Evolutionary conservation across 2,113 vertebrate genomes (phyloP).

Genomic region (Periophthalmodon schlosseri): DNA sequence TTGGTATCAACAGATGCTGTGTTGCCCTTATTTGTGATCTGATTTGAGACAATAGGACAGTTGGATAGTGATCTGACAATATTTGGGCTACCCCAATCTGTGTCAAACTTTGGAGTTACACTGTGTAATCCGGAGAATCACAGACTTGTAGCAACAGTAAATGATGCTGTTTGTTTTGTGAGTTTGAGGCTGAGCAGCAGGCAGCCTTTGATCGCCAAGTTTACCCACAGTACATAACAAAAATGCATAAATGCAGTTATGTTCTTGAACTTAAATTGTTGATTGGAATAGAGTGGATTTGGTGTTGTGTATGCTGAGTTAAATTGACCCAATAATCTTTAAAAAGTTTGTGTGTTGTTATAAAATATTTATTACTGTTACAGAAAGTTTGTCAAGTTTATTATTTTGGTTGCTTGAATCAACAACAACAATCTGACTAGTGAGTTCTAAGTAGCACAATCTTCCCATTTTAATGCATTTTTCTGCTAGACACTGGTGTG

Average conservation of each 20-base stretch:
- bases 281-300: neutral
- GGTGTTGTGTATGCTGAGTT: neutral
- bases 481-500: slow-evolving; percentile 53
- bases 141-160: slow-evolving; percentile 25
- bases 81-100: slow-evolving; percentile 42
- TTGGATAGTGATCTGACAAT: slow-evolving; percentile 47
- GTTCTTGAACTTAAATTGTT: neutral
- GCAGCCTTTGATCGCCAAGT: slow-evolving; percentile 27
- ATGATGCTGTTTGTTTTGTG: slow-evolving; percentile 24
- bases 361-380: neutral
- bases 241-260: neutral
- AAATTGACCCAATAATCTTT: neutral
- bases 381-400: slow-evolving; percentile 31
- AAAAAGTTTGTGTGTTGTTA: slow-evolving; percentile 17
- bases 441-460: slow-evolving; percentile 58
- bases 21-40: slow-evolving; percentile 52
- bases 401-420: slow-evolving; percentile 34
- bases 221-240: neutral
- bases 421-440: slow-evolving; percentile 27
- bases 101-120: slow-evolving; percentile 24
- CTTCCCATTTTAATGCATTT: slow-evolving; percentile 39
- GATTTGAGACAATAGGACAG: slow-evolving; percentile 37
- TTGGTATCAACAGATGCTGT: slow-evolving; percentile 43
- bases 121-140: slow-evolving; percentile 41
- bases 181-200: slow-evolving; percentile 21